Conservation (phyloP, 1,140 invertebrate genomes). For the Oncopodura yosiiana region DNA sequence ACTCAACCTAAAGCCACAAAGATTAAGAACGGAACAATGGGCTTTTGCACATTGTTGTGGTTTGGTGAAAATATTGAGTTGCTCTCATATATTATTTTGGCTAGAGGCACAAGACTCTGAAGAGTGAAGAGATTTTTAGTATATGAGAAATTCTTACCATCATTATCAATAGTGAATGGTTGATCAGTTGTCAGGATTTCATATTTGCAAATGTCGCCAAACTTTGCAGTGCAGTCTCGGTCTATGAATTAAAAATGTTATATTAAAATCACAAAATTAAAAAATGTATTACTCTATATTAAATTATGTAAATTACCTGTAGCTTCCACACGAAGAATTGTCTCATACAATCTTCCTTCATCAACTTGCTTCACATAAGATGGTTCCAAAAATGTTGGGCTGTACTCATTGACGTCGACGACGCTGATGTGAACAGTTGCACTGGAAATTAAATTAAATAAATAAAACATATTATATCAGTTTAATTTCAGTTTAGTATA, state of each 20-base stretch:
- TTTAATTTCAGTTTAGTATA: too few species aligned
- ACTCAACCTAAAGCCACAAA: too few species aligned
- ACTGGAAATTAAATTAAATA: conserved; percentile 54
- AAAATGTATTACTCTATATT: too few species aligned
- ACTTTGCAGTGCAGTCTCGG: conserved; percentile 80
- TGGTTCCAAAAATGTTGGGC: conserved; percentile 77
- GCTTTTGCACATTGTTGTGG: too few species aligned
- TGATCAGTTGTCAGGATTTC: conserved; percentile 80
- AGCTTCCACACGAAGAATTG: conserved; percentile 80
- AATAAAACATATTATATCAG: too few species aligned
- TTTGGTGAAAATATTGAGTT: too few species aligned
- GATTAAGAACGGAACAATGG: too few species aligned
- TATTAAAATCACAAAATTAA: too few species aligned
- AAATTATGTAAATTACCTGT: too few species aligned
- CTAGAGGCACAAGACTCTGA: too few species aligned
- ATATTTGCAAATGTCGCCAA: conserved; percentile 90
- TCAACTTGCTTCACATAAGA: conserved; percentile 81
- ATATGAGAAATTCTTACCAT: conserved; percentile 54
- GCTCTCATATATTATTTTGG: too few species aligned
- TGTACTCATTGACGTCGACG: conserved; percentile 87
- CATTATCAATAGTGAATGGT: conserved; percentile 84
- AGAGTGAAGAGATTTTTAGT: not conserved
- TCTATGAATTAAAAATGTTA: too few species aligned
- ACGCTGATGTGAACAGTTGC: conserved; percentile 91
- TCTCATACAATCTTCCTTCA: conserved; percentile 79